Conservation (phyloP, 2,797 vertebrate genomes). For the Chromis chromis region DNA sequence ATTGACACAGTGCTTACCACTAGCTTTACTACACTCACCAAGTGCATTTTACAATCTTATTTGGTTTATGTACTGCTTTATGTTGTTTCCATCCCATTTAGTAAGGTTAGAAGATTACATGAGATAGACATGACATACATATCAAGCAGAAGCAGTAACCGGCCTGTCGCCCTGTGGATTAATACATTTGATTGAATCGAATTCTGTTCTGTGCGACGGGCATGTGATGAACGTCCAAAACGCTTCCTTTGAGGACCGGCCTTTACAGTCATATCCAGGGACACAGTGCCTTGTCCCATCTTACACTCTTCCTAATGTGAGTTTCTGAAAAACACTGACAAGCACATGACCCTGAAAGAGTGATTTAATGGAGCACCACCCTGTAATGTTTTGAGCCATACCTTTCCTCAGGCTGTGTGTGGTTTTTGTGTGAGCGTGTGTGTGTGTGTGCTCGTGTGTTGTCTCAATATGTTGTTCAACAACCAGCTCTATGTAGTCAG, state of each 20-base stretch:
- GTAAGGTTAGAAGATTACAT: not conserved
- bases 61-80: too few relatives aligned
- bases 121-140: not conserved
- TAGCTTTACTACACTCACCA: too few relatives aligned
- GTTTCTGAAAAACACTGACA: constrained; percentile 54
- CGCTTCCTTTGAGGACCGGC: not conserved
- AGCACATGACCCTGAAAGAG: constrained; percentile 63
- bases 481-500: constrained; percentile 78
- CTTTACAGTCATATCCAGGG: constrained; percentile 19
- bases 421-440: constrained; percentile 17
- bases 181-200: constrained; percentile 4
- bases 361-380: constrained; percentile 65
- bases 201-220: not conserved
- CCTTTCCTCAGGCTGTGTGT: constrained; percentile 58
- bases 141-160: not conserved
- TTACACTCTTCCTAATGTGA: constrained; percentile 26
- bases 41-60: too few relatives aligned
- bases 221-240: not conserved
- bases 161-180: not conserved
- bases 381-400: constrained; percentile 56
- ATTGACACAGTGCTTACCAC: too few relatives aligned
- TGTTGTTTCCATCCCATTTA: not conserved
- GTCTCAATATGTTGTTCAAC: constrained; percentile 79
- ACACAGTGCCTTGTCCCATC: constrained; percentile 22
- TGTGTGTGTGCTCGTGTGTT: constrained; percentile 38